Evolutionary conservation across 2,888 invertebrate genomes (phyloP), one percentile per base, ranked within the genome.

Genomic region (Enchytraeus crypticus): DNA sequence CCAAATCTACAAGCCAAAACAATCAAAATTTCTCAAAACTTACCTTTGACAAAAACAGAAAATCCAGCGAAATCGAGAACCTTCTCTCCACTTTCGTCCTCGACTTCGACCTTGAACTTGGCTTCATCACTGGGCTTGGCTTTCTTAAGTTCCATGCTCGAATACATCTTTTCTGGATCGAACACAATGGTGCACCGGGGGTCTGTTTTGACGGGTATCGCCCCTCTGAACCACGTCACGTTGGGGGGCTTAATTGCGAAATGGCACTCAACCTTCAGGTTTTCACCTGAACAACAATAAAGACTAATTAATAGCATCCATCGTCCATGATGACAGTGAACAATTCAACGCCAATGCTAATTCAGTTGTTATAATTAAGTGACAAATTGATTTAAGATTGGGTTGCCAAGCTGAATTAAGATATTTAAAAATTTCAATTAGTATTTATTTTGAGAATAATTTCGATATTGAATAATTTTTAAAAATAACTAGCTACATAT

Each of bases 71-170:
- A 87, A 81, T 98, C 98, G 77, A 74, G 71, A 3, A 70, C 70
- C 27, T 91, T 69, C 29, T 92, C 90, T 63, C 97, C 97, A 74
- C 93, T 90, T 69, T 88, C 86, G 80, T 97, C 96, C 76, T 89
- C 89, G 68, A 97, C 86, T 69, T 90, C 87, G 74, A 95, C 84
- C 77, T 88, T 91, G 82, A 95, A 98, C 81, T 89, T 90, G 57
- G 92, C 92, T 82, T 97, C 96, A 86, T 98, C 98, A 74, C 90
- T 89, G 53, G 92, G 90, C 77, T 95, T 92, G 69, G 92, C 87
- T 83, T 97, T 97, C 72, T 91, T 86, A 83, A 98, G 92, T 78
- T 92, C 92, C 65, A 98, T 84, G 43, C 92, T 59, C 32, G 61
- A 43, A 27, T 53, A 57, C 26, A 54, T 14, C 30, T 61, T 57